These are phyloP conservation scores for Leucozona laternaria DNA, from an alignment of 2,888 invertebrate genomes.

Conservation along the genomic window DNA sequence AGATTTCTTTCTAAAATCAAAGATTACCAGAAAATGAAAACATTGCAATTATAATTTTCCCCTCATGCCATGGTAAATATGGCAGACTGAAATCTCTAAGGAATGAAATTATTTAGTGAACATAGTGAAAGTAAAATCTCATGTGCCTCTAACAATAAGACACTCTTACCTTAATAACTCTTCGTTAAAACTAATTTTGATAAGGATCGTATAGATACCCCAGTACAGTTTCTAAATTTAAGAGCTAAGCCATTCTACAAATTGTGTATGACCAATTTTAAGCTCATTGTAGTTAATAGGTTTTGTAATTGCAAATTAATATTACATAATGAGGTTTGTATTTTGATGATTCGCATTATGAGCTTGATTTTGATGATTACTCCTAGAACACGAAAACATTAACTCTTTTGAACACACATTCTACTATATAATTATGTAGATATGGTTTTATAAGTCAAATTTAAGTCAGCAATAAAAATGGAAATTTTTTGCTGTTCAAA, in stretches of 20 bases:
- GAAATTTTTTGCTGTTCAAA: neutral
- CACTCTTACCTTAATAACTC: too few relatives aligned
- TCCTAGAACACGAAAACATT: neutral
- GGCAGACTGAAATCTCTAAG: too few relatives aligned
- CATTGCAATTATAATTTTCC: too few relatives aligned
- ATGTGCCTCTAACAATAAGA: too few relatives aligned
- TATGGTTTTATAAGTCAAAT: neutral
- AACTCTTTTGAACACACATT: neutral
- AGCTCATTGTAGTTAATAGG: constrained; percentile 4
- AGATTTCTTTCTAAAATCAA: too few relatives aligned
- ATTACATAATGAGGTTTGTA: neutral
- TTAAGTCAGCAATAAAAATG: neutral
- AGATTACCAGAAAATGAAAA: too few relatives aligned
- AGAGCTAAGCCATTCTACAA: neutral
- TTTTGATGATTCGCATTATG: neutral
- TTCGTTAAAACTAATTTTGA: too few relatives aligned
- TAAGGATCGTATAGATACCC: too few relatives aligned
- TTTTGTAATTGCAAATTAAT: constrained; percentile 12
- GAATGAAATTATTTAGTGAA: too few relatives aligned
- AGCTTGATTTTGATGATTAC: too few relatives aligned
- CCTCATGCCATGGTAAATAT: too few relatives aligned
- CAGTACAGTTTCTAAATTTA: neutral
- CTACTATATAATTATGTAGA: neutral
- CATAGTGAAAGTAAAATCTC: too few relatives aligned
- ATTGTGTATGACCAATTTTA: constrained; percentile 1